Evolutionary conservation across 2,113 vertebrate genomes (phyloP), one percentile per base, ranked within the genome.

Genomic region (Melanotaenia duboulayi): DNA sequence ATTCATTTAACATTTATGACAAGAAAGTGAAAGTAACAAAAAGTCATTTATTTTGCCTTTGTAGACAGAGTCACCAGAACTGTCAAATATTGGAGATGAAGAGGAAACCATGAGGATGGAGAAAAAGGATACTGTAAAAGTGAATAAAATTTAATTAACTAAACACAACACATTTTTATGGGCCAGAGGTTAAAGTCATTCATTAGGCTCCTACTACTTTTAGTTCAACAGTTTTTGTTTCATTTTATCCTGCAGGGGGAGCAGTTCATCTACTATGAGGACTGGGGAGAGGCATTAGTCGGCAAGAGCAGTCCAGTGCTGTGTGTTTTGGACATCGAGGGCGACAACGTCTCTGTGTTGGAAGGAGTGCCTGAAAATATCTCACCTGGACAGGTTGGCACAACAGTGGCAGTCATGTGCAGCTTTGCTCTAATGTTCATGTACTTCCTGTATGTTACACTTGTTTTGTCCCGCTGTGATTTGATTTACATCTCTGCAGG

Each of bases 381-480:
- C 66, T 98, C 96, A 7, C 97, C 96, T 4, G 97, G 97, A 55
- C 97, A 98, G 96, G 97, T 98, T 24, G 2, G 58, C 58, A 0
- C 7, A 55, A 39, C 25, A 85, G 91, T 50, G 19, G 14, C 46
- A 66, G 11, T 19, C 4, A 16, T 32, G 2, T 7, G 10, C 19
- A 19, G 2, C 17, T 67, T 52, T 40, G 0, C 0, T 25, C 51
- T 24, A 32, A 14, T 39, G 3, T 58, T 13, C 58, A 5, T 40
- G 14, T 20, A 23, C 22, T 17, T 61, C 1, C 16, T 13, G 11
- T 65, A 4, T 44, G 14, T 11, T 72, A 14, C 4, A 32, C 22
- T 46, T 11, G 25, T 23, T 12, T 32, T 24, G 10, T 32, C 17
- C 57, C n/a, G 9, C 11, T 51, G 9, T 35, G 10, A 10, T 7